Percentiles rank a stretch among this genome's conserved stretches.
phyloP scores from a whole-genome alignment of 2,113 vertebrate genomes.

The Mandrillus leucophaeus region DNA sequence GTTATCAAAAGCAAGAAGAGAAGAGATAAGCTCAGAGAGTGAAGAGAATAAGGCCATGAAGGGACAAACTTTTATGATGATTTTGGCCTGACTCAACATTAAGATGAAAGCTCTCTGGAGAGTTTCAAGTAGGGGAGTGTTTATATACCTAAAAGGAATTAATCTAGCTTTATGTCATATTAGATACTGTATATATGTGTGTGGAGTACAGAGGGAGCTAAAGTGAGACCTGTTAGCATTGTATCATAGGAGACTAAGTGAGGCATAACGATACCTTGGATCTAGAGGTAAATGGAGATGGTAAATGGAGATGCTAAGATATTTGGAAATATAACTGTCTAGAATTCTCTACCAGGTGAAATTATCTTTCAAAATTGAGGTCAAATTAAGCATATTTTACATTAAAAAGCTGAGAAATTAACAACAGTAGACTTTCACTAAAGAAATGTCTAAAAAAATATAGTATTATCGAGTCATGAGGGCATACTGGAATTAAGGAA shows the following conservation, averaged over 20 bases:
- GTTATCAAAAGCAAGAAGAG: background rate
- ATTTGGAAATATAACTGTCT: background rate
- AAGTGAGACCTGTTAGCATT: background rate
- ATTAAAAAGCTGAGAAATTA: background rate
- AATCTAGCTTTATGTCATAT: background rate
- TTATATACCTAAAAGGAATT: background rate
- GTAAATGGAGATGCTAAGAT: background rate
- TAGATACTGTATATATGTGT: too few species aligned
- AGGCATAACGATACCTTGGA: background rate
- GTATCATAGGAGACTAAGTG: background rate
- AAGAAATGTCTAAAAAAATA: background rate
- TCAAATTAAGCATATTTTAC: background rate
- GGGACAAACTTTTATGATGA: background rate
- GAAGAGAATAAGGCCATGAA: background rate
- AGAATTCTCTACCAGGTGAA: background rate
- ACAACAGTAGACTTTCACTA: background rate
- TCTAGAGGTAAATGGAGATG: background rate
- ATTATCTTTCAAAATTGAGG: background rate
- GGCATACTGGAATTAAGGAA: background rate
- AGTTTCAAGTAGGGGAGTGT: background rate
- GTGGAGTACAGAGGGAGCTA: background rate
- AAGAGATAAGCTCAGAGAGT: background rate
- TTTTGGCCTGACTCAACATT: background rate
- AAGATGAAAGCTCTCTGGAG: background rate
- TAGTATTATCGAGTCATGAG: background rate